Conservation (phyloP, 2,888 invertebrate species). For the Chloroclystis v-ata region DNA sequence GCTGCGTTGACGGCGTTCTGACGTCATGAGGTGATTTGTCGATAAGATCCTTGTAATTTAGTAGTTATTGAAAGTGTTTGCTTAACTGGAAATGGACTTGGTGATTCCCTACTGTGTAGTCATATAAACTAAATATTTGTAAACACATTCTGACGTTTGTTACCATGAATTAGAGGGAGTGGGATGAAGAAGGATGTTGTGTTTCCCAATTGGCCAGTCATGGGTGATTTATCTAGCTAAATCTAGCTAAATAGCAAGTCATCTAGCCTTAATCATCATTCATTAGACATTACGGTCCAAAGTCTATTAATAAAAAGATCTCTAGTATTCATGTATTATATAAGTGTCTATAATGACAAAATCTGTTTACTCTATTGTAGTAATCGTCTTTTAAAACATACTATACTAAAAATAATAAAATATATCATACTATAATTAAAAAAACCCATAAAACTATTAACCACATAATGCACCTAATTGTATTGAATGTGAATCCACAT, state of each 20-base stretch:
- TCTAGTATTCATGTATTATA: no score
- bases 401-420: no score
- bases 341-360: no score
- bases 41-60: constrained; percentile 36
- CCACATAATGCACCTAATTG: no score
- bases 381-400: no score
- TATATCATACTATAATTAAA: no score
- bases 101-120: constrained; percentile 40
- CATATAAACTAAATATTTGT: constrained; percentile 15
- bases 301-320: neutral
- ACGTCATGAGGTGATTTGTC: constrained; percentile 44
- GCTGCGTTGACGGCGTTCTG: constrained; percentile 19
- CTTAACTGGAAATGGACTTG: constrained; percentile 28
- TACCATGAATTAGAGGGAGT: constrained; percentile 26
- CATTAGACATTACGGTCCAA: neutral
- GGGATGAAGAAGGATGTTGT: constrained; percentile 3
- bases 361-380: no score
- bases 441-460: no score
- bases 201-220: neutral
- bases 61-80: constrained; percentile 20
- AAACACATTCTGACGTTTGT: constrained; percentile 16
- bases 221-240: neutral
- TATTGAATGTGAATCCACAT: no score
- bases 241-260: neutral
- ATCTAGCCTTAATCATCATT: neutral